Evolutionary conservation across 1,140 invertebrate genomes (phyloP).

Genomic region (Reticulitermes speratus): DNA sequence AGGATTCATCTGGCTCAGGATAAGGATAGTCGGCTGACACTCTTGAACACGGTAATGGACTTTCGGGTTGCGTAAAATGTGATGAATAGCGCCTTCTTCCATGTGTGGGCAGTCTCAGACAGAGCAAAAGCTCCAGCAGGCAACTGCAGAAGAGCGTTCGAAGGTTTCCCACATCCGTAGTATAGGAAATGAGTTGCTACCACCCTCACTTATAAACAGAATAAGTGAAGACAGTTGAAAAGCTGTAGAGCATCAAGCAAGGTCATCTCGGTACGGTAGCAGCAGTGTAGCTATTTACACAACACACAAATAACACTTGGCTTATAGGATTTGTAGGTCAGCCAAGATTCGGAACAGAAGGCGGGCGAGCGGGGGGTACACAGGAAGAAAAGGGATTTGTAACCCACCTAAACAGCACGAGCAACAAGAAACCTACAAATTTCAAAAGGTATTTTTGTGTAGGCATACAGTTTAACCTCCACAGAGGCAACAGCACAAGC

Average conservation of each 20-base stretch:
- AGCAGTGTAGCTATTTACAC: neutral
- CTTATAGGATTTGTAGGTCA: slow-evolving; percentile 13
- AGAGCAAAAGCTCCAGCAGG: neutral
- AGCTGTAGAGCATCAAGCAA: slow-evolving; percentile 2
- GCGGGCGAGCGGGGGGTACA: neutral
- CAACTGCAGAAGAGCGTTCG: neutral
- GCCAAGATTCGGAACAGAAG: neutral
- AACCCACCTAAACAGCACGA: neutral
- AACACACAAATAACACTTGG: slow-evolving; percentile 11
- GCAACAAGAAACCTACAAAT: neutral
- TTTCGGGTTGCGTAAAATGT: no score
- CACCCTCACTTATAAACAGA: slow-evolving; percentile 15
- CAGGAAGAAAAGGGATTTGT: neutral
- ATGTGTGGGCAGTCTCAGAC: neutral
- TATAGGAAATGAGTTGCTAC: slow-evolving; percentile 16
- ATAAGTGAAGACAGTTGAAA: neutral
- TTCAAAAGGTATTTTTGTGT: neutral
- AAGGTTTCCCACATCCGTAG: slow-evolving; percentile 14
- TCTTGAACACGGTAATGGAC: no score
- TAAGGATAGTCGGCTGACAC: no score
- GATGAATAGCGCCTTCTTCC: neutral
- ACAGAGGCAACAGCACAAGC: neutral
- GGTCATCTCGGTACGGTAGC: slow-evolving; percentile 1
- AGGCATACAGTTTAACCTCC: neutral
- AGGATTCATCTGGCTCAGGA: no score